phyloP scores from a whole-genome alignment of 2,888 invertebrate genomes.

The Nipponacmea schrenckii region DNA sequence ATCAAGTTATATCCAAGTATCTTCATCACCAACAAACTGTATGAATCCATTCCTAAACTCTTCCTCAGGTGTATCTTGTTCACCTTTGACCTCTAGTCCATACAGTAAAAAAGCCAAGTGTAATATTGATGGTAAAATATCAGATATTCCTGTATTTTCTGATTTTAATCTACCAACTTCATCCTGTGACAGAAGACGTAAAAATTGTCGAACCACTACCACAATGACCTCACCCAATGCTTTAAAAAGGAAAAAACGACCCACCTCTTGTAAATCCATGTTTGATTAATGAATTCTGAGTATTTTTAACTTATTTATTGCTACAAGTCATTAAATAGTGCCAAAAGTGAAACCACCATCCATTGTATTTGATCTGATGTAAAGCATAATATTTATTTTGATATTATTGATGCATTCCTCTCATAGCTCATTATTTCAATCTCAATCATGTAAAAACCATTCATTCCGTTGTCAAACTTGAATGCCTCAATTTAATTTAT shows the following conservation, averaged over 20 bases:
- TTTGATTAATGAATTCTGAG: too few species aligned
- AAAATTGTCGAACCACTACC: constrained; percentile 18
- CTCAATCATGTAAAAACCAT: too few species aligned
- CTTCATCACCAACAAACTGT: background rate
- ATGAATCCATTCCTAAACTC: constrained; percentile 12
- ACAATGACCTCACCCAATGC: constrained; percentile 24
- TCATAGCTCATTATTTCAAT: too few species aligned
- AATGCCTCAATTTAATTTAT: too few species aligned
- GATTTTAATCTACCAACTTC: constrained; percentile 6
- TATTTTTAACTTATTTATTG: too few species aligned
- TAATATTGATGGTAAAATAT: constrained; percentile 5
- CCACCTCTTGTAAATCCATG: background rate
- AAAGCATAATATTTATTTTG: too few species aligned
- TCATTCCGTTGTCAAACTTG: too few species aligned
- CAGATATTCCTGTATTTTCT: background rate
- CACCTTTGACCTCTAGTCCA: constrained; percentile 17
- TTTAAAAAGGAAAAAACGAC: constrained; percentile 20
- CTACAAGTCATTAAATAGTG: too few species aligned
- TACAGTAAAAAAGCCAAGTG: constrained; percentile 16
- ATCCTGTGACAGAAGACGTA: constrained; percentile 13
- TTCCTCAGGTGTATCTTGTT: constrained; percentile 30
- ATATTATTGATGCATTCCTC: too few species aligned
- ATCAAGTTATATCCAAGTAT: constrained; percentile 15
- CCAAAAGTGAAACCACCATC: too few species aligned
- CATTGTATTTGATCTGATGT: too few species aligned